phyloP scores from a whole-genome alignment of 2,113 vertebrate genomes.

The Phyllostomus hastatus region DNA sequence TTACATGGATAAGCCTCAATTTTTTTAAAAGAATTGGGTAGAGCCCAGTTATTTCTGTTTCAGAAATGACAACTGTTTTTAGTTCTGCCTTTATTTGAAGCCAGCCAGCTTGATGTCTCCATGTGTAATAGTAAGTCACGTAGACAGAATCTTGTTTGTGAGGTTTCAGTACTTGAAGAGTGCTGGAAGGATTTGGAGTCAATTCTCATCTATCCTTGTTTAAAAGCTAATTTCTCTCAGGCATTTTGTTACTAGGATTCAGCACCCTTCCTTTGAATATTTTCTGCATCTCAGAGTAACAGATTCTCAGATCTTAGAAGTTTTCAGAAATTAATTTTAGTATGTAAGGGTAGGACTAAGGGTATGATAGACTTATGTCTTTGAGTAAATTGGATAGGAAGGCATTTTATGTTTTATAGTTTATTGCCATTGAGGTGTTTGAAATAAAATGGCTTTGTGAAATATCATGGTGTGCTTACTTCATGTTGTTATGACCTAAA shows the following conservation, averaged over 20 bases:
- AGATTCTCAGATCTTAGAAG: not conserved
- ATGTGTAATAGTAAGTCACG: not conserved
- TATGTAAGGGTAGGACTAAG: not conserved
- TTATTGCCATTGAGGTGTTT: not conserved
- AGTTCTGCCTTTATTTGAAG: not conserved
- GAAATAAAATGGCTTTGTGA: not conserved
- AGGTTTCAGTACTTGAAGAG: not conserved
- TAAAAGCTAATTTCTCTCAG: constrained; percentile 20
- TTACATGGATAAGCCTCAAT: not conserved
- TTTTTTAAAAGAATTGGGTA: not conserved
- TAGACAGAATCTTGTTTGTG: not conserved
- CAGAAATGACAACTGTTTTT: not conserved
- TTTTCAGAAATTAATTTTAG: not conserved
- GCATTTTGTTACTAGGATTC: not conserved
- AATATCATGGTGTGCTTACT: not conserved
- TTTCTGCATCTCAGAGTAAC: not conserved
- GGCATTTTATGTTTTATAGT: constrained; percentile 8
- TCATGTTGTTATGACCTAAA: not conserved
- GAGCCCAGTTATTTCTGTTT: not conserved
- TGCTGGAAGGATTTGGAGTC: not conserved
- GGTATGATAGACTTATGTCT: not conserved
- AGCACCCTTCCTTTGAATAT: not conserved
- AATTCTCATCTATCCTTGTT: not conserved
- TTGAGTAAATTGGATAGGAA: not conserved
- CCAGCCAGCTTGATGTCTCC: not conserved